Evolutionary conservation across 2,797 vertebrate species (phyloP), one percentile per base, ranked within the genome.

Genomic region (Crocodylus rhombifer): DNA sequence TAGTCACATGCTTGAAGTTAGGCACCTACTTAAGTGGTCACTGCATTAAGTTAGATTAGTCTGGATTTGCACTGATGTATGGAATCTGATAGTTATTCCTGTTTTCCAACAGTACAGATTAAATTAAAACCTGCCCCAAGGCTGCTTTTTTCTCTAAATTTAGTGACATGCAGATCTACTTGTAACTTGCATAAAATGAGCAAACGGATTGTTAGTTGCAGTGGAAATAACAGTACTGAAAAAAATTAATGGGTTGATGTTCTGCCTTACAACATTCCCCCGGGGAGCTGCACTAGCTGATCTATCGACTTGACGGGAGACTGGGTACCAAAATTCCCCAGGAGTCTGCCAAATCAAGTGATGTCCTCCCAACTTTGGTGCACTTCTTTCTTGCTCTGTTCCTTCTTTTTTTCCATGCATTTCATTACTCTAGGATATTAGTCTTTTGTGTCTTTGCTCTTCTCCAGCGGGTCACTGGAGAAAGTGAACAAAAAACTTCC

Each of bases 341-440:
- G 2, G 74, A 28, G 56, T 51, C 82, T 64, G 14, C 51, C 77
- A 89, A 64, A 42, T 14, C 26, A 57, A 63, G 62, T 12, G 80
- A 21, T 25, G 28, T 23, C 28, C 61, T 90, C 90, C 51, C 64
- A 89, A 33, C 26, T 82, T 82, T 69, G 57, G 16, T 79, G 21
- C 61, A 11, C 65, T 82, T 84, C 42, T 33, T 69, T 89, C 79
- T 67, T 64, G 11, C 21, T 42, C 21, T 91, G 28, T 60, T 91
- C 3, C 42, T 51, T 51, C 42, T 51, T 51, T 51, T 87, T 82
- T 78, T 79, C 60, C 88, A n/a, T 83, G 84, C 87, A 21, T 84
- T 94, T 85, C 78, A 73, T 90, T 95, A 36, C 84, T 91, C 58
- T 84, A 67, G 63, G 61, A 84, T 62, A 92, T 26, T 85, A 77